Percentiles rank a stretch among this genome's conserved stretches.
These are phyloP conservation scores for Agrochola lychnidis DNA, from an alignment of 2,888 invertebrate genomes.

Conservation along the genomic window DNA sequence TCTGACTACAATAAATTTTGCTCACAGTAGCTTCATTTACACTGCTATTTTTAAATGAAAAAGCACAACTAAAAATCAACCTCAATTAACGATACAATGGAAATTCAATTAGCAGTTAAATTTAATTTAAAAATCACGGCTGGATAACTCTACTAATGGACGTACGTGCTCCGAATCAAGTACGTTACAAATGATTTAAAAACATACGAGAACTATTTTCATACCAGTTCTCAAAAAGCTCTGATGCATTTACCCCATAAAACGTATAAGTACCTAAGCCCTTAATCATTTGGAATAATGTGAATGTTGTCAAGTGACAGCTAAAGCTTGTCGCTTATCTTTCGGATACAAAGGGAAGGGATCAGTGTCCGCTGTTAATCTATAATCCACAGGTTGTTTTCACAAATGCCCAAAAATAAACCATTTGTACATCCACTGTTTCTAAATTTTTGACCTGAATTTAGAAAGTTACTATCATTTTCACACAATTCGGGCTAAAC, in stretches of 20 bases:
- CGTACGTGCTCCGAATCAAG: constrained; percentile 47
- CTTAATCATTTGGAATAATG: neutral
- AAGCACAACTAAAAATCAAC: constrained; percentile 14
- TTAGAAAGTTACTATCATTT: neutral
- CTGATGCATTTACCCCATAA: neutral
- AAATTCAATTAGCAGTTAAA: constrained; percentile 45
- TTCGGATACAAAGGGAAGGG: neutral
- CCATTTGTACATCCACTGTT: neutral
- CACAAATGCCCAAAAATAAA: constrained; percentile 1
- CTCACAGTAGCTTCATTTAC: neutral
- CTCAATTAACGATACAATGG: constrained; percentile 23
- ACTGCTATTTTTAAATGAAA: constrained; percentile 6
- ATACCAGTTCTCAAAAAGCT: neutral
- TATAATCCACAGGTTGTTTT: constrained; percentile 3
- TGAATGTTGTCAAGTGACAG: neutral
- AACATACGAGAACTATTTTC: constrained; percentile 23
- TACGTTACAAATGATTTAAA: constrained; percentile 40
- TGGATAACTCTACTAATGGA: constrained; percentile 32
- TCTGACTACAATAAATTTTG: neutral
- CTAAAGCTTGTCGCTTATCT: neutral
- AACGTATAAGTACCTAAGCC: neutral
- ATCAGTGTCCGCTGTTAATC: neutral
- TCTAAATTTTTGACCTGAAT: neutral
- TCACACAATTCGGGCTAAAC: neutral
- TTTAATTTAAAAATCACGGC: constrained; percentile 41